These are phyloP conservation scores for Mustelus asterias DNA, from an alignment of 2,113 vertebrate genomes.

Conservation along the genomic window DNA sequence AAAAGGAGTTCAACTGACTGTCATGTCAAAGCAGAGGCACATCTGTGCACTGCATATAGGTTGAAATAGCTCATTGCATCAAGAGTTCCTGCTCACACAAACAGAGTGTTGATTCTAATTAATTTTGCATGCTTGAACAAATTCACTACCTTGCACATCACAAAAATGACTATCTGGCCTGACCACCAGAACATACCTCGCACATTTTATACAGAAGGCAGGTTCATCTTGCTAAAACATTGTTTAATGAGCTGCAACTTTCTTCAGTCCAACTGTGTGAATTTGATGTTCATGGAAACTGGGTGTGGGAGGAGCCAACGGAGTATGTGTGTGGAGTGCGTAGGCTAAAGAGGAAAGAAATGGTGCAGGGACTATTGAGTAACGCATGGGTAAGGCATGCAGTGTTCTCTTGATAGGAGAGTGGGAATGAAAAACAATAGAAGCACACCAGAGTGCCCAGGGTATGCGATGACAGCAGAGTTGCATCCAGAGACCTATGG, in stretches of 20 bases:
- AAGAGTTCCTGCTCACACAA: neutral
- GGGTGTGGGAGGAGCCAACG: neutral
- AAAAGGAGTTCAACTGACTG: neutral
- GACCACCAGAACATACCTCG: neutral
- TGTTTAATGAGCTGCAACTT: neutral
- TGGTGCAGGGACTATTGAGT: neutral
- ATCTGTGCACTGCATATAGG: neutral
- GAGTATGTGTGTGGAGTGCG: neutral
- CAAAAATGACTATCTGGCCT: neutral
- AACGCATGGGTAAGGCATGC: neutral
- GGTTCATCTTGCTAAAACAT: neutral
- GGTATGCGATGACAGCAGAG: neutral
- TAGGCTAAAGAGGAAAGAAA: neutral
- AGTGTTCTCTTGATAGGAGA: neutral
- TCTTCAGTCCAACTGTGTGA: neutral
- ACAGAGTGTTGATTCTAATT: neutral
- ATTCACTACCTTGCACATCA: neutral
- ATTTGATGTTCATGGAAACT: neutral
- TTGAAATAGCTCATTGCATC: neutral
- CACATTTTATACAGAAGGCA: neutral
- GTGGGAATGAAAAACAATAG: neutral
- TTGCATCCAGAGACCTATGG: neutral
- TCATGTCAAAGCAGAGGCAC: neutral
- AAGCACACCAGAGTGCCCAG: neutral
- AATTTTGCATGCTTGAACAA: neutral